Evolutionary conservation across 2,888 invertebrate species (phyloP), one percentile per base, ranked within the genome.

Genomic region (Copidosoma aretas): DNA sequence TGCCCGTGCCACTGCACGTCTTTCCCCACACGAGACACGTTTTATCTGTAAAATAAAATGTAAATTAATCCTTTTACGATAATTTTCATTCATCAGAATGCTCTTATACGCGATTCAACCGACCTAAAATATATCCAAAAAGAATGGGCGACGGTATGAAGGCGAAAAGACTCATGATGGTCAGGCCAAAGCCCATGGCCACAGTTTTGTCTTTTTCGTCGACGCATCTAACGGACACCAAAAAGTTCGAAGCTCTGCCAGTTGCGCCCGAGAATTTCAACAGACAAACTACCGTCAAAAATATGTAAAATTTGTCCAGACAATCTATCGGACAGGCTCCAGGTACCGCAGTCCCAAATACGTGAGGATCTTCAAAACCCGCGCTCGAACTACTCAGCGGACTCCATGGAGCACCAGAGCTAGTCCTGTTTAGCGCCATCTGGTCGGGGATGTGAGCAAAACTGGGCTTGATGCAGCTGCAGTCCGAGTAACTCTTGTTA

Each of bases 91-190:
- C n/a, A 43, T 19, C 41, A 46, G 19, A 51, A 15, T 87, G 77
- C 24, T 10, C 8, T 19, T 63, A 67, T 49, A 60, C 49, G 10
- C 49, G 15, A 25, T 43, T 60, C 24, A 25, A 71, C 78, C 82
- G 82, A 89, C 89, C 90, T 75, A 92, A 86, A 64, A 93, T 87
- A 76, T 88, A 89, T 64, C 93, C 93, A 77, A 91, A 91, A 67
- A 92, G 85, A 73, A 93, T 91, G 0, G 93, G 93, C 59, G 91
- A 90, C 0, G 93, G 93, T 75, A 92, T 90, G 77, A 91, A 91
- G 14, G 91, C 90, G 75, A 91, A 88, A 66, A 91, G 84, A 71
- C 90, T 90, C 86, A 90, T 88, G 75, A 91, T 85, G 80, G 89
- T 90, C 73, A 91, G 84, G 32, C 89, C 88, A 68, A 91, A 88